A percentile compares a stretch with the other conserved stretches of the same genome.
These are phyloP conservation scores for Chionomys nivalis DNA, from an alignment of 2,113 vertebrate genomes.

Conservation along the genomic window DNA sequence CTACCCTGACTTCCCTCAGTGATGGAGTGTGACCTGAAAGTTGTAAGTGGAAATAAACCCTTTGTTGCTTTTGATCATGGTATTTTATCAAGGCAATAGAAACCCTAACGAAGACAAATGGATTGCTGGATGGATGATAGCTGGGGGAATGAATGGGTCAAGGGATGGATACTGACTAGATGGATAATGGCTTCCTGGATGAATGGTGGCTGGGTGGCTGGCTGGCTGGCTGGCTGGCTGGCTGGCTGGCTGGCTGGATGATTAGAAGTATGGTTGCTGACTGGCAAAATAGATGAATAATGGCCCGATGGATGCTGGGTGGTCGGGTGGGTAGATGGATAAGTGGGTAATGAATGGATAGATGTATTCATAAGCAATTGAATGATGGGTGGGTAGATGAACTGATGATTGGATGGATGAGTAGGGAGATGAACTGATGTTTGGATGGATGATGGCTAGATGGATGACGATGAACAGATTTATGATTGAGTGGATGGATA, in stretches of 20 bases:
- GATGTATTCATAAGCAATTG: background rate
- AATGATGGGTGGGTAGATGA: too few relatives aligned
- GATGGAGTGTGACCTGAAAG: background rate
- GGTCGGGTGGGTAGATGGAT: background rate
- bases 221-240: background rate
- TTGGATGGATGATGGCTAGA: background rate
- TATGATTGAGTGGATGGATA: background rate
- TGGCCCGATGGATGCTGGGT: background rate
- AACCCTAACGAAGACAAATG: background rate
- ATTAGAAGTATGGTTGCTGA: background rate
- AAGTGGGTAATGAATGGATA: background rate
- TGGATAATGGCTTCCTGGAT: background rate
- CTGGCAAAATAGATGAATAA: background rate
- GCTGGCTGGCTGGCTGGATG: background rate
- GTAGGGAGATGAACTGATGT: background rate
- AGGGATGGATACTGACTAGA: too few relatives aligned
- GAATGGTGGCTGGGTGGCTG: background rate
- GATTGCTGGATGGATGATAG: background rate
- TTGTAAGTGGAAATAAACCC: background rate
- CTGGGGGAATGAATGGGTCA: background rate
- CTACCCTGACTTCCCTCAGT: background rate
- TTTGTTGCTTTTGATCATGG: background rate
- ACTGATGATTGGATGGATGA: background rate
- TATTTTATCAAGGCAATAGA: background rate
- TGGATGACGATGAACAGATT: background rate